Base-by-base conservation (phyloP, 2,888 invertebrate genomes). In the Amphipoea oculea region DNA sequence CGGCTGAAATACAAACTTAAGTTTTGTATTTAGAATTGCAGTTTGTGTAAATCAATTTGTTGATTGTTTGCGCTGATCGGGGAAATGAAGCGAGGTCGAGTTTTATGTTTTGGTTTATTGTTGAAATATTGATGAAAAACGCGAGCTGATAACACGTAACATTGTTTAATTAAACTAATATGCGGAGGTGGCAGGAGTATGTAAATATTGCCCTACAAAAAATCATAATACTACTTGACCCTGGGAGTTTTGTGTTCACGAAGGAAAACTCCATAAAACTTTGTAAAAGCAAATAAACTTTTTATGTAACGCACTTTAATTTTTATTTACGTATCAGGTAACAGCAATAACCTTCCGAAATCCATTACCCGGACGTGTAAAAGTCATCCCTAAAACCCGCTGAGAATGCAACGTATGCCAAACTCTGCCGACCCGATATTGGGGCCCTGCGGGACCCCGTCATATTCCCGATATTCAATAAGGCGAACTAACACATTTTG, bases 391-490 rank as follows among this genome's bases (percentile, higher is more conserved):
- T 89, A 92, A 93, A 94, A 91, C 85, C 94, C 94, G 92, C 92
- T 90, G 94, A 94, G 93, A 93, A 92, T 93, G 94, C 95, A 94
- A 90, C 92, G 92, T 90, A 90, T 90, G 91, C 91, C 90, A 91
- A 91, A 90, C 84, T 88, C 79, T 86, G 88, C 81, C 90, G 90
- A 91, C 93, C 91, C 91, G 90, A 92, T 92, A 93, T 93, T 91
- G 89, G 86, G 88, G 88, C 91, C 95, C 95, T 93, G 83, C 86
- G 92, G 94, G 95, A 93, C 92, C 89, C 85, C 91, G 93, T 93
- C 94, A 94, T 95, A 94, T 95, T 94, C 93, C 92, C 93, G 93
- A 95, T 95, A 95, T 95, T 95, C 95, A 95, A 95, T 95, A 95
- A 95, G 93, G 94, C 91, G 94, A 93, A 93, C 94, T 95, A 95